These are phyloP conservation scores for Lucilia cuprina DNA, from an alignment of 1,140 invertebrate genomes.

Conservation along the genomic window DNA sequence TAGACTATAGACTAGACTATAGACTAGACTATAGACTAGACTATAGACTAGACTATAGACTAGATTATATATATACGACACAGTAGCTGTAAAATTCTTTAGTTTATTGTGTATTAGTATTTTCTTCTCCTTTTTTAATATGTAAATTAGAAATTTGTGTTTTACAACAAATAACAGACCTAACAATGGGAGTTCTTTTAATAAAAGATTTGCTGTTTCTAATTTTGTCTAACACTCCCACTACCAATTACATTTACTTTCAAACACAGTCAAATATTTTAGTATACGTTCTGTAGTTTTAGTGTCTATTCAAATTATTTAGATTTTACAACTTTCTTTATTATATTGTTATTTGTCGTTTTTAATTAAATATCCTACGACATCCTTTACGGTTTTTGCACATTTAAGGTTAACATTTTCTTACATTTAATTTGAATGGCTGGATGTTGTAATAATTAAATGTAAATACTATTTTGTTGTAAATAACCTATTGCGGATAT, in stretches of 20 bases:
- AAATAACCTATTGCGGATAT: background rate
- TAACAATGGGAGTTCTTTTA: background rate
- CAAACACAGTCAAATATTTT: no score
- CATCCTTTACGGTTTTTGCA: background rate
- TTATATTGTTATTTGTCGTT: background rate
- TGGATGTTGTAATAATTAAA: background rate
- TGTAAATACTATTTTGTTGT: background rate
- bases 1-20: no score
- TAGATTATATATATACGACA: no score
- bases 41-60: no score
- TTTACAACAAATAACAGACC: background rate
- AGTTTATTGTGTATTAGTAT: background rate
- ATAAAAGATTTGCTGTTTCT: background rate
- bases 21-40: no score
- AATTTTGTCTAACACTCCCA: no score
- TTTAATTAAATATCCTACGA: background rate
- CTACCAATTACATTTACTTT: no score
- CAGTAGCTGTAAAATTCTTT: background rate
- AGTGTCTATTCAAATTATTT: background rate
- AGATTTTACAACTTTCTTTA: background rate
- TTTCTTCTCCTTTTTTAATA: background rate
- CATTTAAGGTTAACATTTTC: background rate
- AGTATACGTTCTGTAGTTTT: background rate
- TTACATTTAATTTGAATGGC: background rate
- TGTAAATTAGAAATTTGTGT: background rate